Evolutionary conservation across 2,113 vertebrate species (phyloP).

Genomic region (Tor tambroides): DNA sequence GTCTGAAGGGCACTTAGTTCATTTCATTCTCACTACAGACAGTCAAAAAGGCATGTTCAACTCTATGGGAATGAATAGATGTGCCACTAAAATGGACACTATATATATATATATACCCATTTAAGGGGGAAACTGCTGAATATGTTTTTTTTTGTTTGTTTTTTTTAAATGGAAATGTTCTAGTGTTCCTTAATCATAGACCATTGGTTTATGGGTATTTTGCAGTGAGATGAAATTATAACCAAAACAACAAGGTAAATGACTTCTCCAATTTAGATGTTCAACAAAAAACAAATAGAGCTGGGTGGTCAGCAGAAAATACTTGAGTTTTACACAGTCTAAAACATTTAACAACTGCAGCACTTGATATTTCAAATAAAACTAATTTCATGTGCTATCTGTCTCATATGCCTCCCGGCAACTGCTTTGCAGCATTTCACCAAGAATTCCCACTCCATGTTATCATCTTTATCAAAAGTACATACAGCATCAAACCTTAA

Average conservation of each 20-base stretch:
- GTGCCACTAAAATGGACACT: not conserved
- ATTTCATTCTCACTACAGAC: slow-evolving; percentile 14
- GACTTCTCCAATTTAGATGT: not conserved
- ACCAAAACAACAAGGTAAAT: too few species aligned
- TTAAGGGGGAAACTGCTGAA: not conserved
- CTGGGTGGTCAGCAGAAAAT: slow-evolving; percentile 55
- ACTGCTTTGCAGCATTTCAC: slow-evolving; percentile 52
- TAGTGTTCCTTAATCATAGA: not conserved
- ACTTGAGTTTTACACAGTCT: slow-evolving; percentile 60
- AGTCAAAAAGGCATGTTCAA: not conserved
- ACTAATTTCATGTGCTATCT: slow-evolving; percentile 59
- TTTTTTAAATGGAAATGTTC: not conserved
- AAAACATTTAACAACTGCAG: slow-evolving; percentile 64
- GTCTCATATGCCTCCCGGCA: slow-evolving; percentile 48
- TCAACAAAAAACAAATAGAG: slow-evolving; percentile 23
- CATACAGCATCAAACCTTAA: slow-evolving; percentile 70
- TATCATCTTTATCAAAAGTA: slow-evolving; percentile 61
- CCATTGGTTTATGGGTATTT: too few species aligned
- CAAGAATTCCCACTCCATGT: slow-evolving; percentile 47
- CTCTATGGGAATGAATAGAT: not conserved
- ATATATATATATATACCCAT: not conserved
- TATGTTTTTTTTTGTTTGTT: not conserved
- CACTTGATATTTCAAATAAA: slow-evolving; percentile 67
- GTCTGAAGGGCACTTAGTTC: slow-evolving; percentile 53
- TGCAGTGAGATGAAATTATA: too few species aligned